Evolutionary conservation across 2,888 invertebrate genomes (phyloP), one percentile per base, ranked within the genome.

Genomic region (Melinaea menophilus): DNA sequence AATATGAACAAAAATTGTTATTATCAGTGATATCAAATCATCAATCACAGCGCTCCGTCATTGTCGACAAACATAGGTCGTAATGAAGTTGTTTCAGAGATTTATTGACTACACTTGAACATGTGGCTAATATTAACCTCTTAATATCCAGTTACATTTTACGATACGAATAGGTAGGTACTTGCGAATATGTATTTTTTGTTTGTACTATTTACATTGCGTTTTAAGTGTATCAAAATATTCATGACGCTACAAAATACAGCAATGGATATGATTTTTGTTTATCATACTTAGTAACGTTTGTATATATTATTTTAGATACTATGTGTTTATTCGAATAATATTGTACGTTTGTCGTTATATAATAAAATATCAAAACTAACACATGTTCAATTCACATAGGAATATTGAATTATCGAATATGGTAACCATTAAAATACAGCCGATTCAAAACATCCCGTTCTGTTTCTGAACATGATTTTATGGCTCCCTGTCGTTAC

Each of bases 381-480:
- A 47, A 61, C 65, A 65, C 67, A 66, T 65, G 63, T 67, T 65
- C 59, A 47, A 62, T 56, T 62, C 59, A 65, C 62, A 68, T 62
- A 47, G 59, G 55, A 63, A 69, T 66, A 67, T 65, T 71, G 86
- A 88, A 86, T 87, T 86, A 88, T 87, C 82, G 88, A 88, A 86
- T 88, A 87, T 84, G 81, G 81, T 73, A 74, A 79, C 82, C 78
- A 84, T 86, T 87, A 89, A 90, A 88, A 78, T 79, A 81, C 81
- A 81, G 82, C 84, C 88, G 85, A 87, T 88, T 86, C 88, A 86
- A 84, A 90, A 90, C 90, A 89, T 90, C 90, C 90, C 88, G 88
- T 86, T 79, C 83, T 70, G 79, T 77, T 79, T 80, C 80, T 81
- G 77, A 73, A 73, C 75, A 73, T 78, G 78, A 80, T 84, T 86